These are phyloP conservation scores for Aplocera efformata DNA, from an alignment of 2,888 invertebrate genomes.

Conservation along the genomic window DNA sequence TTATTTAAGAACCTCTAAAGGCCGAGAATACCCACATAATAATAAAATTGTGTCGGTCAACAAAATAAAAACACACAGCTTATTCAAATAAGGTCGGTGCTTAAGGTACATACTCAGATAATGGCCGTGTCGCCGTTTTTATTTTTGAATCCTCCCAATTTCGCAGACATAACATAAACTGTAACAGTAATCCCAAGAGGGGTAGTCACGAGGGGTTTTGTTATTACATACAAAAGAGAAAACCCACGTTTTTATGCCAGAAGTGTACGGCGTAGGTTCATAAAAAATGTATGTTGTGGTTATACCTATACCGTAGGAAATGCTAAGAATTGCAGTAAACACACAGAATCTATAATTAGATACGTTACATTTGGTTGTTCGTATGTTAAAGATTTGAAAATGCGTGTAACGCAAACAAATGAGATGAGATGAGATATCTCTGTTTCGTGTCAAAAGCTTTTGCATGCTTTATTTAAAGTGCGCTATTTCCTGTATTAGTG, in stretches of 20 bases:
- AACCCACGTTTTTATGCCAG: slow-evolving; percentile 39
- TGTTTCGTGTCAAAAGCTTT: no score
- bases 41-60: slow-evolving; percentile 19
- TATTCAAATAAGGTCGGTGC: slow-evolving; percentile 32
- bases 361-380: slow-evolving; percentile 15
- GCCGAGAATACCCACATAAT: slow-evolving; percentile 4
- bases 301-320: slow-evolving; percentile 25
- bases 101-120: slow-evolving; percentile 31
- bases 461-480: no score
- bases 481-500: no score
- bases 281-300: slow-evolving; percentile 35
- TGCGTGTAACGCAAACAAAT: slow-evolving; percentile 4
- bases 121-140: slow-evolving; percentile 38
- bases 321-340: slow-evolving; percentile 30
- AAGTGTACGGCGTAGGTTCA: slow-evolving; percentile 39
- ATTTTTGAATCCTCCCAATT: slow-evolving; percentile 51
- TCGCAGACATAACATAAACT: slow-evolving; percentile 48
- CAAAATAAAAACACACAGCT: slow-evolving; percentile 27
- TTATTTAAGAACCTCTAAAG: not conserved
- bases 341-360: slow-evolving; percentile 17
- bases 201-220: slow-evolving; percentile 43
- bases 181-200: slow-evolving; percentile 43
- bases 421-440: not conserved
- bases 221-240: slow-evolving; percentile 45
- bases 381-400: slow-evolving; percentile 15